phyloP scores from a whole-genome alignment of 2,797 vertebrate species.

The Sphenodon punctatus region DNA sequence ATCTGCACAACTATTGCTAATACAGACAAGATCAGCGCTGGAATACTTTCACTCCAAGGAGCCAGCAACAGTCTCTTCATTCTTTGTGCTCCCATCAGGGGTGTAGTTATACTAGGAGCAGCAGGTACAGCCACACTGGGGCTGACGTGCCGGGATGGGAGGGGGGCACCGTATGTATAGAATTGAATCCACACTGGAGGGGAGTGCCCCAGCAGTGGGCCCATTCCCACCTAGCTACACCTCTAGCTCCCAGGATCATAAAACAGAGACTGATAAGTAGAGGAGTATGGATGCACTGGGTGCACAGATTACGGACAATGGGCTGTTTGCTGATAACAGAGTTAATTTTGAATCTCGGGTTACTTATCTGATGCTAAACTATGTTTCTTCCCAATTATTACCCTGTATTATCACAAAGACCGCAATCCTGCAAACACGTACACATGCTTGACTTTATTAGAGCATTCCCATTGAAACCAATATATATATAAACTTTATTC shows the following conservation, averaged over 20 bases:
- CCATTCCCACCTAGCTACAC: too few relatives aligned
- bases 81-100: slow-evolving; percentile 27
- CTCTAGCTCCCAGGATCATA: neutral
- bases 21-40: slow-evolving; percentile 57
- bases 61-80: slow-evolving; percentile 34
- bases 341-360: neutral
- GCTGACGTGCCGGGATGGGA: too few relatives aligned
- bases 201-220: too few relatives aligned
- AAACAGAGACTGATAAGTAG: neutral
- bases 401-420: neutral
- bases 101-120: too few relatives aligned
- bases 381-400: neutral
- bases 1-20: slow-evolving; percentile 28
- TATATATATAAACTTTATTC: too few relatives aligned
- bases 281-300: neutral
- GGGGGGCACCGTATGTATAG: too few relatives aligned
- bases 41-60: slow-evolving; percentile 51
- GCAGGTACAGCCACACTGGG: too few relatives aligned
- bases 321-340: neutral
- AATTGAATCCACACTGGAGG: too few relatives aligned
- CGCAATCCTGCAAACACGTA: too few relatives aligned
- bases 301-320: neutral
- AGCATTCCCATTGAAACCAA: too few relatives aligned
- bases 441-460: too few relatives aligned
- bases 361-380: neutral